Evolutionary conservation across 2,113 vertebrate genomes (phyloP), one percentile per base, ranked within the genome.

Genomic region (Charina bottae): DNA sequence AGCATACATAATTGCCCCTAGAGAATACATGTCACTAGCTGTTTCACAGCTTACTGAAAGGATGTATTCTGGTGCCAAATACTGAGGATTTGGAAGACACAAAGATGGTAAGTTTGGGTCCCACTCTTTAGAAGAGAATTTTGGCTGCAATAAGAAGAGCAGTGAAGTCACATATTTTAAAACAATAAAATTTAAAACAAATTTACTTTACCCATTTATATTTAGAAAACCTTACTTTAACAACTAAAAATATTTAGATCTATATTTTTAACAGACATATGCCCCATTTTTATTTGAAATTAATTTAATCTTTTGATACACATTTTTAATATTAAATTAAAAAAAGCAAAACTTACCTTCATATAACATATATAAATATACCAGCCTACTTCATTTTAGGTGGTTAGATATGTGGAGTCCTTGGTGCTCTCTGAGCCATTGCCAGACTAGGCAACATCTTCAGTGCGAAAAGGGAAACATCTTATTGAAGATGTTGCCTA

Each of bases 31-130:
- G 96, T 99, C 99, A 62, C 99, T 99, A 95, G 98, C 98, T 9
- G 98, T 97, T 96, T 99, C 99, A 95, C 99, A 99, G 98, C 99
- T 99, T 95, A 99, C 99, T 0, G 99, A 99, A 86, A 99, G 98
- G 96, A 99, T 99, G 93, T 99, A 99, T 93, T 99, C 99, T 7
- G 99, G 99, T 86, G 99, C 99, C 95, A 99, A 97, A 96, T 99
- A 99, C 87, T 99, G 99, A 1, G 99, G 99, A 97, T 99, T 99
- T 92, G 99, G 99, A 95, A 99, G 98, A 98, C 99, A 99, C 90
- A 99, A 97, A 0, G 98, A 97, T 12, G 99, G 98, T n/a, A 99
- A 98, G 94, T 99, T 99, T 91, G 99, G 99, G 94, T 99, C 99
- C 99, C 99, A 99, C 94, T 99, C 99, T 97, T 99, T 99, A 96